Evolutionary conservation across 2,888 invertebrate genomes (phyloP).

Genomic region (Agrilus biguttatus): DNA sequence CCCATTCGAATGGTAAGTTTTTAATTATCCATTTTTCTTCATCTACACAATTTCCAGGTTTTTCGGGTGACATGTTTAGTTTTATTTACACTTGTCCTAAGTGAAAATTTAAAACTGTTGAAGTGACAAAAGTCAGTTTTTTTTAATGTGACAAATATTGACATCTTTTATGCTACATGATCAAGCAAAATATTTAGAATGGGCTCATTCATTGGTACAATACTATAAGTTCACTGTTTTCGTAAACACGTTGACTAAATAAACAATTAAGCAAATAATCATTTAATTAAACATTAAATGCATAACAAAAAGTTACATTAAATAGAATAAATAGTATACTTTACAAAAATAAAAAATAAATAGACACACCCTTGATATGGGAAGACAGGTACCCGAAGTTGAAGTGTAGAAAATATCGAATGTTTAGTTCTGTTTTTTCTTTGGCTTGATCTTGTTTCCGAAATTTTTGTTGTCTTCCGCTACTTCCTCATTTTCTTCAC

Average conservation of each 20-base stretch:
- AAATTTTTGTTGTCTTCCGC: conserved; percentile 10
- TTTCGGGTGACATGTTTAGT: conserved; percentile 2
- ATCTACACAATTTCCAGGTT: background rate
- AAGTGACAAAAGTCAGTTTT: too few species aligned
- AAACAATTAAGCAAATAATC: too few species aligned
- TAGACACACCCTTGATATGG: background rate
- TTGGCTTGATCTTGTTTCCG: conserved; percentile 18
- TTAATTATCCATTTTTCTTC: conserved; percentile 12
- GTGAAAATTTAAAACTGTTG: too few species aligned
- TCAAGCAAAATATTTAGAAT: too few species aligned
- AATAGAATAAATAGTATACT: conserved; percentile 7
- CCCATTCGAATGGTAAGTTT: conserved; percentile 12
- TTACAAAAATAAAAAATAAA: conserved; percentile 13
- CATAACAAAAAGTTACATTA: conserved; percentile 2
- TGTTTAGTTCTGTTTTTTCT: conserved; percentile 9
- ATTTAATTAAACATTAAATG: background rate
- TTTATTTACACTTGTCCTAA: background rate
- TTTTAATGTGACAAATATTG: too few species aligned
- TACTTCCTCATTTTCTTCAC: conserved; percentile 18
- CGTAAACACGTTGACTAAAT: too few species aligned
- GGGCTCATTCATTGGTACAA: too few species aligned
- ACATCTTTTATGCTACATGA: too few species aligned
- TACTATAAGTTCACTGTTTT: too few species aligned
- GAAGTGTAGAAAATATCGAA: background rate
- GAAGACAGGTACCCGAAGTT: too few species aligned